Evolutionary conservation across 1,140 invertebrate species (phyloP), one percentile per base, ranked within the genome.

Genomic region (Chrysoperla carnea): DNA sequence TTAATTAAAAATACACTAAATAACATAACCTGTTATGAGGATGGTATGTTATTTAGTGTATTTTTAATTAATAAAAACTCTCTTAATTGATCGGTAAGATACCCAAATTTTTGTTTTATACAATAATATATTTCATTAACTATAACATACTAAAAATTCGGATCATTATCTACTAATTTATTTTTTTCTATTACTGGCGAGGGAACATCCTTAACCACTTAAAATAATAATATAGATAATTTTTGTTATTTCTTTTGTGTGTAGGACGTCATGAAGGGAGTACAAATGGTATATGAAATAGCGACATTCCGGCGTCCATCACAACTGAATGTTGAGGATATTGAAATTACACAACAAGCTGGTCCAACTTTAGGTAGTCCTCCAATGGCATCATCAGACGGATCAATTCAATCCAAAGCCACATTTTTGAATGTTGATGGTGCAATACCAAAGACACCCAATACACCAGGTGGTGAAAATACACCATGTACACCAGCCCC

Each of bases 251-350:
- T 45, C 15, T 54, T 50, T 46, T 43, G 45, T 57, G 63, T 65
- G 36, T 58, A 84, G 72, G 81, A 84, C 54, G 74, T 85, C 6
- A 81, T 85, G 72, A 84, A 81, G 54, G 82, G 82, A 0, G 69
- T 85, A 4, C 82, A 84, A 51, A 68, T 81, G 36, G 74, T 85
- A 4, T 84, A 84, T 53, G 81, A 84, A 43, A 67, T 83, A 13
- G 81, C 83, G 2, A 76, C 68, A 8, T 72, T 81, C 39, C 67
- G 80, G 29, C 67, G 81, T 39, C 78, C 81, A 0, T 84, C 80
- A 23, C 73, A 78, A 51, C 72, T 76, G 59, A 72, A 71, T 42
- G 59, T 64, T 1, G 72, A 70, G 39, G 69, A 72, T 12, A 64
- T 65, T 7, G 57, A 61, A 6, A 33, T 58, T 60, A 43, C 60